phyloP scores from a whole-genome alignment of 2,888 invertebrate species.

The Gastrophysa polygoni region DNA sequence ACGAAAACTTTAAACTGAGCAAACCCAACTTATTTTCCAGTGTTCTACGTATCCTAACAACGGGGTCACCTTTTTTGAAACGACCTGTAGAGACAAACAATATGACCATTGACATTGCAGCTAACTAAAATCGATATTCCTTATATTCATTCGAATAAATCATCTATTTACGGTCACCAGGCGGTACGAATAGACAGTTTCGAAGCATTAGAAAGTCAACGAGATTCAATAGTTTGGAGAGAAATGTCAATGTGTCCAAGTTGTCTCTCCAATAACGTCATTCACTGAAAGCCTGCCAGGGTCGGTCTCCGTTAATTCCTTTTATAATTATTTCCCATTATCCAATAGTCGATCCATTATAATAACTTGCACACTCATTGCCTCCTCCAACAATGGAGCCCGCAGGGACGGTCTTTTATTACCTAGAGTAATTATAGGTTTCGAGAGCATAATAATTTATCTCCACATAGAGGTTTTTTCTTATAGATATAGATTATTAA shows the following conservation, averaged over 20 bases:
- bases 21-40: too few relatives aligned
- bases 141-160: too few relatives aligned
- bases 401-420: slow-evolving; percentile 1
- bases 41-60: too few relatives aligned
- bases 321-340: not conserved
- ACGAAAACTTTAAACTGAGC: too few relatives aligned
- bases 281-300: not conserved
- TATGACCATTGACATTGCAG: too few relatives aligned
- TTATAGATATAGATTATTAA: not conserved
- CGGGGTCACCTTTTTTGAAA: too few relatives aligned
- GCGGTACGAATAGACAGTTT: not conserved
- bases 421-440: not conserved
- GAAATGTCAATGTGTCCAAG: not conserved
- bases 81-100: too few relatives aligned
- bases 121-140: too few relatives aligned
- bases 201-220: not conserved
- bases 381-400: not conserved
- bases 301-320: not conserved
- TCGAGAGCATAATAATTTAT: not conserved
- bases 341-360: not conserved
- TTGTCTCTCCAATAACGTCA: not conserved
- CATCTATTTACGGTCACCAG: too few relatives aligned
- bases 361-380: slow-evolving; percentile 1
- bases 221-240: not conserved
- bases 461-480: not conserved